These are phyloP conservation scores for Drosophila meridionalis DNA, from an alignment of 2,888 invertebrate species.

Conservation along the genomic window DNA sequence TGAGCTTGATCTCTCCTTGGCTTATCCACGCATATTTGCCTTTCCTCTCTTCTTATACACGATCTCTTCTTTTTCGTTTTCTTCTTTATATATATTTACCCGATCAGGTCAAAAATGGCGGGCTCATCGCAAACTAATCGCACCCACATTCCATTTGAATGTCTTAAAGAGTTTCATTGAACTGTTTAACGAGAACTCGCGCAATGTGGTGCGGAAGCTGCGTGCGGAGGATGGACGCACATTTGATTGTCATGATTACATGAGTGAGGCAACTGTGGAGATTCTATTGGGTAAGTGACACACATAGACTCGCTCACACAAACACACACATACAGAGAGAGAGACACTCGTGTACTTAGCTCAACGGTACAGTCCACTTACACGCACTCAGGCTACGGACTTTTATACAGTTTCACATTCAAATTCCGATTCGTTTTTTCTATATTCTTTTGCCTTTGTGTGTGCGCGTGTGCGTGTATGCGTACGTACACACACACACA, in stretches of 20 bases:
- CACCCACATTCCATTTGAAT: conserved; percentile 95
- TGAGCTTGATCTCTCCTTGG: no score
- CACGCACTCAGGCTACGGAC: conserved; percentile 41
- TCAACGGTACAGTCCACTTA: conserved; percentile 64
- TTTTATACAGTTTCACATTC: conserved; percentile 40
- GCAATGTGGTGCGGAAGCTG: conserved; percentile 90
- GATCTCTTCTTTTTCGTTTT: neutral
- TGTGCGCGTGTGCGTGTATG: conserved; percentile 20
- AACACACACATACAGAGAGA: neutral
- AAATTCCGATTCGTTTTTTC: conserved; percentile 32
- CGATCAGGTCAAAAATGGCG: conserved; percentile 92
- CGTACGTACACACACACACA: conserved; percentile 3
- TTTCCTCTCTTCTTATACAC: neutral
- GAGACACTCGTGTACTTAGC: conserved; percentile 9
- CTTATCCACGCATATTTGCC: no score
- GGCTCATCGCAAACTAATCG: conserved; percentile 93
- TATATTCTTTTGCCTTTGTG: conserved; percentile 11
- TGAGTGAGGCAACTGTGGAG: conserved; percentile 94
- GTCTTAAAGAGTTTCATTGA: conserved; percentile 94
- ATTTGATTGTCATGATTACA: conserved; percentile 93
- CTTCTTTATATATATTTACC: neutral
- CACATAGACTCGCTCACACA: conserved; percentile 6
- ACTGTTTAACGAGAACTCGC: conserved; percentile 93
- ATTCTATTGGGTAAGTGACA: conserved; percentile 89
- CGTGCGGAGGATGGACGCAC: conserved; percentile 88